Base-by-base conservation (phyloP, 1,140 invertebrate genomes). In the Zaprionus africanus region DNA sequence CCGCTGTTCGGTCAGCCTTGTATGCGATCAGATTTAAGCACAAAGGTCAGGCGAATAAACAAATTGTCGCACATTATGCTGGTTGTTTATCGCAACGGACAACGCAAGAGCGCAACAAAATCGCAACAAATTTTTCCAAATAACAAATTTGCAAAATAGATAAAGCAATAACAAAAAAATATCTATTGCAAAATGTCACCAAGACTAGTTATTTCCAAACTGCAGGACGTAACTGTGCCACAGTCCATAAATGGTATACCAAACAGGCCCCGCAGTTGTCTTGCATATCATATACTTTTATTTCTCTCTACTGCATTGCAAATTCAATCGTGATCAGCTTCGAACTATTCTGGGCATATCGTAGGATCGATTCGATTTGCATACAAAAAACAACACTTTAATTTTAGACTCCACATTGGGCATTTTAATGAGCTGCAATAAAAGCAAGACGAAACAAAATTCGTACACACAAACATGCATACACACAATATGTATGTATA, bases 1-100 rank as follows among this genome's bases (percentile, higher is more conserved):
- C 79, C 79, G 79, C 75, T 63, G 65, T 66, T 63, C 86, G 91
- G 90, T 59, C 91, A 92, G 91, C 91, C 91, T 92, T 92, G 91
- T 91, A 77, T 91, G 90, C 90, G 91, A 92, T 88, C 91, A 90
- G 85, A 88, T 88, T 85, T 72, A 83, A 83, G 90, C 86, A 66
- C 87, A 91, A 84, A 91, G 88, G 88, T 91, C 88, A 91, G 88
- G 88, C 83, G 77, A 90, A 90, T 90, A 90, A 90, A 90, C 85
- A 90, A 90, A 85, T 88, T 90, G 79, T 79, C 82, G 72, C 72
- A 85, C 72, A 77, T 90, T 70, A 81, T 78, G 57, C 34, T 73
- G 63, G 60, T 80, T 87, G 70, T 81, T 74, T 74, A 74, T 74
- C 71, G 17, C 28, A 36, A 56, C 12, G 31, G 4, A 53, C 36